Conservation (phyloP, 2,113 vertebrate species). For the Pachyramphus minor region DNA sequence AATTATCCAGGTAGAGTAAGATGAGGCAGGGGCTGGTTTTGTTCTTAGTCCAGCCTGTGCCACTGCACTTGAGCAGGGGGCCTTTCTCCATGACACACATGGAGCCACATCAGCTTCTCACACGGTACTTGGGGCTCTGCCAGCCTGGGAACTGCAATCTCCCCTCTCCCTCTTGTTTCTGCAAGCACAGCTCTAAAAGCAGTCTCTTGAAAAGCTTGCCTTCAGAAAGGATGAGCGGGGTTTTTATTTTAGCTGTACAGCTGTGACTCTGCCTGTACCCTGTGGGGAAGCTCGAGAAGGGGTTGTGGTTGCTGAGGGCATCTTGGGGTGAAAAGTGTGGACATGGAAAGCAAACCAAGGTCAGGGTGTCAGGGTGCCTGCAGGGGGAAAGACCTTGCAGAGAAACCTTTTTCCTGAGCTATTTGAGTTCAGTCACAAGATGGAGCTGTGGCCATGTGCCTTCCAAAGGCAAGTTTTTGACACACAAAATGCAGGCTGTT, state of each 20-base stretch:
- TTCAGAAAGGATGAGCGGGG: not conserved
- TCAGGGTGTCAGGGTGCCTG: not conserved
- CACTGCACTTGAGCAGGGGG: not conserved
- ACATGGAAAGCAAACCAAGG: rapidly evolving
- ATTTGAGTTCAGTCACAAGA: not conserved
- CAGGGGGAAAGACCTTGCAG: not conserved
- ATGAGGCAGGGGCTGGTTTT: not conserved
- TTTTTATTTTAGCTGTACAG: not conserved
- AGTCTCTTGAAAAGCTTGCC: not conserved
- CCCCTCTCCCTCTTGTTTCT: not conserved
- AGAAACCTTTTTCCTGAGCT: not conserved
- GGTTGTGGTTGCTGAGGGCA: not conserved
- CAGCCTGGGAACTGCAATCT: not conserved
- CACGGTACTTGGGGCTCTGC: not conserved
- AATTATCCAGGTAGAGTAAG: not conserved
- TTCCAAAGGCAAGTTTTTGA: not conserved
- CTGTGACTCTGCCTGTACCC: not conserved
- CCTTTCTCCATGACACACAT: rapidly evolving
- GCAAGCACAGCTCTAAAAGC: not conserved
- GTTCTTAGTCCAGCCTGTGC: not conserved
- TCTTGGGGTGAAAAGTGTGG: not conserved
- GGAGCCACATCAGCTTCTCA: not conserved
- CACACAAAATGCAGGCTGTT: rapidly evolving
- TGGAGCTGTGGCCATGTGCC: not conserved
- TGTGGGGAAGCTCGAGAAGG: not conserved